Evolutionary conservation across 2,888 invertebrate species (phyloP).

Genomic region (Drosophila anceps): DNA sequence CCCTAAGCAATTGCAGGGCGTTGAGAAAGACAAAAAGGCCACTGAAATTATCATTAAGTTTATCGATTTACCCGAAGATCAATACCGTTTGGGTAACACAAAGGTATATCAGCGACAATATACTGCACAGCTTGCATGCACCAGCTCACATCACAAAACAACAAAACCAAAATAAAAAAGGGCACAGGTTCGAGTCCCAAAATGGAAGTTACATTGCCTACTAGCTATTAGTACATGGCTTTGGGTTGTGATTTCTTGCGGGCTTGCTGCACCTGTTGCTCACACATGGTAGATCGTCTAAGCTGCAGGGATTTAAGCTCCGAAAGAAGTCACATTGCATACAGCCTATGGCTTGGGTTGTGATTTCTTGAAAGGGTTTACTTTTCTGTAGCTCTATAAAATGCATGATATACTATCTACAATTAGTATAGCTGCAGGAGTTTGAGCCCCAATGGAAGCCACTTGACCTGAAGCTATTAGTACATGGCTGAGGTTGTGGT

Average conservation of each 20-base stretch:
- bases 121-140: conserved; percentile 60
- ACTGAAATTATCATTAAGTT: conserved; percentile 93
- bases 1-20: conserved; percentile 90
- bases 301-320: background rate
- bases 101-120: conserved; percentile 90
- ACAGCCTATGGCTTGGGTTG: background rate
- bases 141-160: background rate
- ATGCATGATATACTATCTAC: background rate
- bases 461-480: conserved; percentile 50
- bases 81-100: conserved; percentile 97
- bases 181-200: too few species aligned
- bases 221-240: conserved; percentile 9
- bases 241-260: background rate
- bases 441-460: conserved; percentile 5
- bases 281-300: too few species aligned
- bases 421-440: background rate
- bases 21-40: conserved; percentile 88
- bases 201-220: background rate
- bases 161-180: background rate
- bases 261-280: background rate
- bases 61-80: conserved; percentile 95
- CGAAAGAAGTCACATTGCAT: background rate
- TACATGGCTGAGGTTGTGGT: conserved; percentile 51
- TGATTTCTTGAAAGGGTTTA: background rate
- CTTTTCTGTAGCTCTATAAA: background rate